Evolutionary conservation across 2,888 invertebrate species (phyloP), one percentile per base, ranked within the genome.

Genomic region (Drosophila heteroneura): DNA sequence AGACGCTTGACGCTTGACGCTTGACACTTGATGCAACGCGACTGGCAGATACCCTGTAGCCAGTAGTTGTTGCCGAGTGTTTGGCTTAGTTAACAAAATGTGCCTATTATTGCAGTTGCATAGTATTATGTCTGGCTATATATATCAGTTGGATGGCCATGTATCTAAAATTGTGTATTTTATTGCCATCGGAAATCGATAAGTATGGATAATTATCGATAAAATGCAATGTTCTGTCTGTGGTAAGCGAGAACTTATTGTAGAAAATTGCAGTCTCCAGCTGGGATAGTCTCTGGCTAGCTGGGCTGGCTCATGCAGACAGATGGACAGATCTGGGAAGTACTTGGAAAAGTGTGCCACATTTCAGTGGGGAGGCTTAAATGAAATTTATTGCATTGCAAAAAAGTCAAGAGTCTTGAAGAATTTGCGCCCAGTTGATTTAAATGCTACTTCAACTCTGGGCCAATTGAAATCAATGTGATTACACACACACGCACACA

Each of bases 401-500:
- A 53, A 53, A 7, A 54, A 33, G 12, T 30, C n/a, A 52, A 30
- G 52, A 52, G 28, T 14, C 16, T 16, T 66, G 33, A n/a, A 32
- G 35, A 41, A 52, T 66, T 66, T 65, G 66, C 30, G 57, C 44
- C 22, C 30, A 26, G 52, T 37, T 26, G 22, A 65, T 52, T 53
- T 67, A 53, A 67, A 66, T 67, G 66, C 35, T 53, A 53, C 67
- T 67, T 53, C 12, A 52, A 41, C 33, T 65, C 39, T n/a, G 39
- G 19, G 39, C 51, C 51, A 66, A 52, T 66, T 54, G 30, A 28
- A 52, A 52, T 52, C 52, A 28, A 63, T 47, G 47, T 22, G 22
- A 47, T 47, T 44, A 12, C 22, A 37, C 28, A 47, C 47, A 62
- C 26, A 39, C 37, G n/a, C 26, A 28, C 26, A 19, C 12, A 28